Evolutionary conservation across 2,888 invertebrate genomes (phyloP), one percentile per base, ranked within the genome.

Genomic region (Hirtodrosophila confusa): DNA sequence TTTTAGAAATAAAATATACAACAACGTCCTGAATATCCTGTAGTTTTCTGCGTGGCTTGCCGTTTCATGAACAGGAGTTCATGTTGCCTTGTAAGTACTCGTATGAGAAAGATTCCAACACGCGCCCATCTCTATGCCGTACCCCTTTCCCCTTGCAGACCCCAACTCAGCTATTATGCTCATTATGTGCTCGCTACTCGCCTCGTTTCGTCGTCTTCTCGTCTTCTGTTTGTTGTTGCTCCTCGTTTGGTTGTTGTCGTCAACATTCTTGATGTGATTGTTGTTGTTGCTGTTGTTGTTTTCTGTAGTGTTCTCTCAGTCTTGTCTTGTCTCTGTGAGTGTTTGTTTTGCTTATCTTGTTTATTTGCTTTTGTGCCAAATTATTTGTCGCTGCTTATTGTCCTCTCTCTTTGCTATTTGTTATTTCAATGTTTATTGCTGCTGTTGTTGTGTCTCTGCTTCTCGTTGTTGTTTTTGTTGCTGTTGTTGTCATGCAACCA

Each of bases 171-270:
- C 77, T 69, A 78, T 78, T 78, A 78, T 78, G 82, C 77, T 78
- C 82, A 78, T 78, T 78, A 78, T 78, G 77, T 78, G 66, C 78
- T 80, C 50, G 70, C 60, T 63, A 62, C 77, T 80, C 63, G 78
- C 65, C 82, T 80, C 61, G 74, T 80, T 77, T 80, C 61, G 57
- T 69, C 78, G 78, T 73, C 63, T 48, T 70, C 37, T 70, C 37
- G 3, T 67, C 50, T 45, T 64, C 45, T 31, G 31, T 31, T 41
- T 39, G 55, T 47, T 56, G 55, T 47, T 36, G 11, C 33, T 44
- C 44, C 58, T 44, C 44, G 58, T 44, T 43, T 44, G 36, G 44
- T 23, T 43, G 57, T 58, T 36, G 50, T 58, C 37, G 43, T 40
- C 40, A 27, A 35, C 41, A 36, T 56, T 54, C 36, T 62, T 39